A percentile compares a stretch with the other conserved stretches of the same genome.
Conservation (phyloP, 2,888 invertebrate genomes). For the Folsomia manolachei region DNA sequence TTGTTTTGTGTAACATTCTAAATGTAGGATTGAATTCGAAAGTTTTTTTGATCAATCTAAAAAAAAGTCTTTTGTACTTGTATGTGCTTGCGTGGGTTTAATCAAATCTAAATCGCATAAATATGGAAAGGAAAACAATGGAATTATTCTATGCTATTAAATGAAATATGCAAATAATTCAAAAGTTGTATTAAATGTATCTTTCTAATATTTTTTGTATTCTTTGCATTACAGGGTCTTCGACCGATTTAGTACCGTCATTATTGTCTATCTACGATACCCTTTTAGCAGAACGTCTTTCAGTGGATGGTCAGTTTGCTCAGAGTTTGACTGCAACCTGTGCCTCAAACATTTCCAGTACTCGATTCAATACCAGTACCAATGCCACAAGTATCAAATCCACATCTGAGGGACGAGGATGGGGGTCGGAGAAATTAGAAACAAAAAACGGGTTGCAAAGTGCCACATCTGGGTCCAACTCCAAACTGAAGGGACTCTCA, state of each 20-base stretch:
- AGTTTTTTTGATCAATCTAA: background rate
- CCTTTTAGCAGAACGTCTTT: conserved; percentile 57
- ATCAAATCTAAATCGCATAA: too few relatives aligned
- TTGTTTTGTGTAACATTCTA: background rate
- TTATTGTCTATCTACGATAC: conserved; percentile 84
- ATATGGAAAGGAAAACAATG: too few relatives aligned
- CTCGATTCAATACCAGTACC: conserved; percentile 7
- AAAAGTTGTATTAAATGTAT: too few relatives aligned
- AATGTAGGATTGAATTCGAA: background rate
- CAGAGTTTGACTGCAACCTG: background rate
- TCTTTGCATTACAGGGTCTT: conserved; percentile 65
- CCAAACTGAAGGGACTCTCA: background rate
- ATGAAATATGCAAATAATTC: too few relatives aligned
- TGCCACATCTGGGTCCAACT: background rate
- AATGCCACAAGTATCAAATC: conserved; percentile 8
- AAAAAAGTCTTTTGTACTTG: background rate
- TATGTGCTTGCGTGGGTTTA: background rate
- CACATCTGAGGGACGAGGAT: conserved; percentile 24
- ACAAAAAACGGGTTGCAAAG: background rate
- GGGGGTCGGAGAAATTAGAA: background rate
- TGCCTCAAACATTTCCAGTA: conserved; percentile 18
- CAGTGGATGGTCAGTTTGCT: conserved; percentile 18
- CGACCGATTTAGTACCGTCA: conserved; percentile 76
- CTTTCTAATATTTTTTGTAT: conserved; percentile 19
- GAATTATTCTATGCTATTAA: too few relatives aligned